Evolutionary conservation across 2,797 vertebrate species (phyloP).

Genomic region (Phataginus tetradactyla): DNA sequence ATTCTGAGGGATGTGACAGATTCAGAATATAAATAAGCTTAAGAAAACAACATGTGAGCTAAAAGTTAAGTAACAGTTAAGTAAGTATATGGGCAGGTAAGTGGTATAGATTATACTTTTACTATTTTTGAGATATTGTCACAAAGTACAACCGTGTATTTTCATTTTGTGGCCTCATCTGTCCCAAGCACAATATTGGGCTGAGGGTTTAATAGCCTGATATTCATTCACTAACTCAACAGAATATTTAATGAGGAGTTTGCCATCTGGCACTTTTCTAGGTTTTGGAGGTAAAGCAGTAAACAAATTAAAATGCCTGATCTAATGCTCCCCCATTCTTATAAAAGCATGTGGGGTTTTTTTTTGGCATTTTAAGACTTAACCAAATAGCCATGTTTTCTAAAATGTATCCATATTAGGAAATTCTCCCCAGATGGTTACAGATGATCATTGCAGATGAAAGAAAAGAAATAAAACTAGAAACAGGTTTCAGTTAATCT

Average conservation of each 20-base stretch:
- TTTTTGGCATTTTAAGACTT: background rate
- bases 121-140: background rate
- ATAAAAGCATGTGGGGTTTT: background rate
- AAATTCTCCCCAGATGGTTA: too few relatives aligned
- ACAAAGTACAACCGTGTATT: background rate
- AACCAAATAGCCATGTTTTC: background rate
- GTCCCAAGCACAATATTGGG: background rate
- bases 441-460: background rate
- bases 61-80: background rate
- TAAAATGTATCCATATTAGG: background rate
- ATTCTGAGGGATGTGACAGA: background rate
- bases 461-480: background rate
- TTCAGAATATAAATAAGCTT: slow-evolving; percentile 10
- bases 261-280: background rate
- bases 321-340: background rate
- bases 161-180: background rate
- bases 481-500: background rate
- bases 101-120: background rate
- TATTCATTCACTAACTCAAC: background rate
- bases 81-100: background rate
- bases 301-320: background rate
- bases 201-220: background rate
- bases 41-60: background rate
- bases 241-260: background rate
- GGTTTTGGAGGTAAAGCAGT: background rate